A percentile compares a stretch with the other conserved stretches of the same genome.
These are phyloP conservation scores for Octopus sinensis DNA, from an alignment of 1,140 invertebrate genomes.

Conservation along the genomic window DNA sequence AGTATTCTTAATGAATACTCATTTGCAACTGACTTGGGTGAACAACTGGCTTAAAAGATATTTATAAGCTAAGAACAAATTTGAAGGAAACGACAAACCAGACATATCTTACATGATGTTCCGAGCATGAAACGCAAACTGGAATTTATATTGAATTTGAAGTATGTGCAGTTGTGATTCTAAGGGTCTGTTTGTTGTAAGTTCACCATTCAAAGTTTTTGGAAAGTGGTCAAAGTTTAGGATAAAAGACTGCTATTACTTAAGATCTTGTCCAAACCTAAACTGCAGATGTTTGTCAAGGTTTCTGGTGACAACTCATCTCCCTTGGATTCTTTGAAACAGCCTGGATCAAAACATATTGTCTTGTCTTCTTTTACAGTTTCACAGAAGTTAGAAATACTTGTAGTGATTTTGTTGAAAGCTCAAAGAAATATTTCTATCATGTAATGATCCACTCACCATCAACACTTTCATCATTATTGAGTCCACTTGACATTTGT, in stretches of 20 bases:
- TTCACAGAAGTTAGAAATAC: too few species aligned
- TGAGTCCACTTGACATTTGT: background rate
- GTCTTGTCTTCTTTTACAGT: too few species aligned
- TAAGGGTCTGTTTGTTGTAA: constrained; percentile 1
- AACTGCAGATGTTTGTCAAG: too few species aligned
- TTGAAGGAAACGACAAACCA: background rate
- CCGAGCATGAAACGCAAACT: background rate
- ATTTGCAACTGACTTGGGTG: background rate
- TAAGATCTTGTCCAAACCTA: too few species aligned
- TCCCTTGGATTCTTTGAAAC: background rate
- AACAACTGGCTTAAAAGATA: background rate
- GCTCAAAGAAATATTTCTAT: too few species aligned
- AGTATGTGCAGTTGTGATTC: background rate
- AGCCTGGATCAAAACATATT: too few species aligned
- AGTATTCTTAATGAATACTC: background rate
- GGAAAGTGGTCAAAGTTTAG: constrained; percentile 5
- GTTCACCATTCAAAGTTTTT: constrained; percentile 4
- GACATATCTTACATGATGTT: background rate
- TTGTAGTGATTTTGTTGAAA: too few species aligned
- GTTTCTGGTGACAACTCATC: background rate
- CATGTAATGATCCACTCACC: too few species aligned
- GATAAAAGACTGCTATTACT: background rate
- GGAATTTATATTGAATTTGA: constrained; percentile 2
- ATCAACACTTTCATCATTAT: too few species aligned
- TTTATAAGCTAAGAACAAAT: constrained; percentile 8